Evolutionary conservation across 1,140 invertebrate genomes (phyloP), one percentile per base, ranked within the genome.

Genomic region (Caenorhabditis brenneri): DNA sequence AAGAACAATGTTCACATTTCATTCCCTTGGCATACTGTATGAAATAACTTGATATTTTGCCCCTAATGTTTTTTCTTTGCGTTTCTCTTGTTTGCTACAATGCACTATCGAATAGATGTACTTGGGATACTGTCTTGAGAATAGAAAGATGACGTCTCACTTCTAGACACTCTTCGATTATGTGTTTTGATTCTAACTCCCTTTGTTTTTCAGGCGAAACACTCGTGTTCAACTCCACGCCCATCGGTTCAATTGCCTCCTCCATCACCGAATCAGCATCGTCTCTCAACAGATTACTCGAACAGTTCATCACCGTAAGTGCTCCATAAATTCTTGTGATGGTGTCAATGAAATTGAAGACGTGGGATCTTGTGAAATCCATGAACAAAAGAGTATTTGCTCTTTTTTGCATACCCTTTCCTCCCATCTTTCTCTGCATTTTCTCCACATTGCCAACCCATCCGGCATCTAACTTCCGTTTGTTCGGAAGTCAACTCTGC

Each of bases 401-500:
- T 42, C 65, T 65, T 65, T 36, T 36, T 36, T 65, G 58, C 58
- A 36, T 65, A 58, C 27, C 7, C 53, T 58, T 58, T 58, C 29
- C 53, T 65, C n/a, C 27, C n/a, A n/a, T n/a, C n/a, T 58, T 27
- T 27, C 5, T 24, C 53, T 9, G n/a, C 58, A 9, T 65, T n/a
- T 51, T n/a, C 49, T 51, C 49, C 39, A 6, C 39, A 5, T 51
- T n/a, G 10, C 65, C 65, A 42, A 42, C 65, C 36, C 36, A 33
- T 74, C 65, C 65, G 65, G 65, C 65, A 42, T 46, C 36, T 10
- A 46, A 15, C 65, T 42, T 74, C 65, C 36, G 65, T 74, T 74
- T 74, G 65, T 74, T 74, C 65, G 65, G 65, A 74, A 74, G 65
- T 42, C 33, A 74, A 74, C 36, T 74, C 29, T 39, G 65, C 65